Percentiles rank a stretch among this genome's conserved stretches.
Conservation (phyloP, 1,140 invertebrate species). For the Homalodisca vitripennis region DNA sequence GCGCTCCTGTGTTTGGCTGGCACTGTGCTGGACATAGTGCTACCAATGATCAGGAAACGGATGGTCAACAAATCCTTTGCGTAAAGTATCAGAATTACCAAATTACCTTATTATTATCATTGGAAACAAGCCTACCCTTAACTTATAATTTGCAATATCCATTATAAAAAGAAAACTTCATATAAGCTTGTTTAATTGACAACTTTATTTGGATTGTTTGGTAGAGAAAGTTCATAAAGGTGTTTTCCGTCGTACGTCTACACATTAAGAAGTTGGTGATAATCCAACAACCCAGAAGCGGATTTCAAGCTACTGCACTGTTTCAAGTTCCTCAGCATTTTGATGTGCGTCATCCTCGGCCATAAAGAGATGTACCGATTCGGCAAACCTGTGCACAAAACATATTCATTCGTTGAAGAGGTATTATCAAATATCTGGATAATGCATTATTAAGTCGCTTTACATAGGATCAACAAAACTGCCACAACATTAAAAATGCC, state of each 20-base stretch:
- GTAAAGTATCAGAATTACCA: no score
- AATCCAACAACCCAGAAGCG: background rate
- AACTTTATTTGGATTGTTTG: no score
- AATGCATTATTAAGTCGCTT: no score
- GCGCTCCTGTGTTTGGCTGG: background rate
- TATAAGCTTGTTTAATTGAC: no score
- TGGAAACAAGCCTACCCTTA: no score
- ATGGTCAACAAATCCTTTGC: background rate
- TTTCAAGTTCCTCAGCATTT: slow-evolving; percentile 2
- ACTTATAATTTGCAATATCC: no score
- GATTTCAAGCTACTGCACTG: slow-evolving; percentile 16
- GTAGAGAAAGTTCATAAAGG: background rate
- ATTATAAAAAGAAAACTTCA: no score
- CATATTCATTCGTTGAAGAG: slow-evolving; percentile 19
- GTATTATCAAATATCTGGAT: no score
- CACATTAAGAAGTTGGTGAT: slow-evolving; percentile 12
- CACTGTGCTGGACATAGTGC: background rate
- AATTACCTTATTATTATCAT: no score
- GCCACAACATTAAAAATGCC: no score
- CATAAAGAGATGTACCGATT: slow-evolving; percentile 14
- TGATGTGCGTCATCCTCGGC: slow-evolving; percentile 13
- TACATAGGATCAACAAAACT: no score
- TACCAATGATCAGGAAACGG: background rate
- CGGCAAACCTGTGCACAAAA: slow-evolving; percentile 22
- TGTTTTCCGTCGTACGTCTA: slow-evolving; percentile 11